These are phyloP conservation scores for Scylla paramamosain DNA, from an alignment of 1,140 invertebrate species.

Conservation along the genomic window DNA sequence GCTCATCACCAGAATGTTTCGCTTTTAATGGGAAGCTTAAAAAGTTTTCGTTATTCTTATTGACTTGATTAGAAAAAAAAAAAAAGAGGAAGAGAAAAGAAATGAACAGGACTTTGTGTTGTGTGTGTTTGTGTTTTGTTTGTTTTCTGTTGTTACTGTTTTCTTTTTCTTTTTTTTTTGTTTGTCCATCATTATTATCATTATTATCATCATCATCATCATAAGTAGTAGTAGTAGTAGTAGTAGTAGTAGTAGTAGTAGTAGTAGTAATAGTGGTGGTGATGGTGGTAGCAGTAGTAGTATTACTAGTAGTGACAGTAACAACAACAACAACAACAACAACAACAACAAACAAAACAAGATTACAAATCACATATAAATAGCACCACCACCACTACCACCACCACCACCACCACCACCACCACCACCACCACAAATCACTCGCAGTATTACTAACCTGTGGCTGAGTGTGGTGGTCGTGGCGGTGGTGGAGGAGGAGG, in stretches of 20 bases:
- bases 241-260: background rate
- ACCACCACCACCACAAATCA: too few relatives aligned
- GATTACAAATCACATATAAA: too few relatives aligned
- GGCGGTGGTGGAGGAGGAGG: background rate
- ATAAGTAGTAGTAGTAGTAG: background rate
- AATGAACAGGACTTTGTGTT: background rate
- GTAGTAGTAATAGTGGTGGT: background rate
- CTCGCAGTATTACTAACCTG: too few relatives aligned
- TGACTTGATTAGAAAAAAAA: too few relatives aligned
- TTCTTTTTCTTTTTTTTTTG: background rate
- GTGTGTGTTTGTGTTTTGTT: background rate
- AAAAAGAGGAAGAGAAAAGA: background rate
- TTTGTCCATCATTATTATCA: background rate
- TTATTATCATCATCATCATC: background rate
- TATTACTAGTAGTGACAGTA: too few relatives aligned
- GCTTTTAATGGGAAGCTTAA: too few relatives aligned
- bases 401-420: too few relatives aligned
- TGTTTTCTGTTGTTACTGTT: background rate
- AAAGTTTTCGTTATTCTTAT: too few relatives aligned
- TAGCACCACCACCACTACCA: too few relatives aligned
- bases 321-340: too few relatives aligned
- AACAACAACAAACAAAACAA: too few relatives aligned
- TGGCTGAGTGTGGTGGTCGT: background rate
- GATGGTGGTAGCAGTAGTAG: background rate
- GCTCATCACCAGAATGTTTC: background rate